Evolutionary conservation across 1,140 invertebrate genomes (phyloP).

Genomic region (Probaryconus sp.): DNA sequence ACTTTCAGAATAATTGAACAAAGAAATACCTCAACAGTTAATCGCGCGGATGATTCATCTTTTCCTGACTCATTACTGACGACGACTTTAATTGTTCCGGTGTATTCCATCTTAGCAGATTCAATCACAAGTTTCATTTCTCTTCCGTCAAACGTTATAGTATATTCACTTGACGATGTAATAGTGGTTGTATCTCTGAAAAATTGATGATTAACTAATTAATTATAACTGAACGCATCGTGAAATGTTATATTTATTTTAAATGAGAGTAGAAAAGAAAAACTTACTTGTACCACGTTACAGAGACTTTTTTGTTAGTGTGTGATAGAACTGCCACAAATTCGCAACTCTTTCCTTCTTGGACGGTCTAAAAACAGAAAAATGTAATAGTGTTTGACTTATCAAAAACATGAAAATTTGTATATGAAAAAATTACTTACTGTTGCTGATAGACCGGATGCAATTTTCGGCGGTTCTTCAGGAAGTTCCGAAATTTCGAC

Average conservation of each 20-base stretch:
- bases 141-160: slow-evolving; percentile 89
- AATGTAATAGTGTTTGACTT: slow-evolving; percentile 37
- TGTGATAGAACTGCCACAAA: slow-evolving; percentile 85
- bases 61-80: slow-evolving; percentile 90
- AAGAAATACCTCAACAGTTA: slow-evolving; percentile 82
- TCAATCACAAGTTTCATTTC: slow-evolving; percentile 86
- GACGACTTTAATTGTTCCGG: slow-evolving; percentile 87
- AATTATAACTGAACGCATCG: slow-evolving; percentile 4
- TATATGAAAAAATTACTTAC: slow-evolving; percentile 74
- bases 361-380: slow-evolving; percentile 80
- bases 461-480: slow-evolving; percentile 84
- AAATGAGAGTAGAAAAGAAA: no score
- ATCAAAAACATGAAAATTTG: no score
- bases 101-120: slow-evolving; percentile 83
- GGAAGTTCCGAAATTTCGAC: slow-evolving; percentile 91
- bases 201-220: neutral
- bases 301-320: slow-evolving; percentile 86
- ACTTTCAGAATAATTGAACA: slow-evolving; percentile 1
- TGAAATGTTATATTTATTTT: no score
- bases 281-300: slow-evolving; percentile 91
- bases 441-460: slow-evolving; percentile 85
- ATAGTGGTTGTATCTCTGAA: slow-evolving; percentile 84
- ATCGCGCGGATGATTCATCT: slow-evolving; percentile 87
- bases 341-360: slow-evolving; percentile 88
- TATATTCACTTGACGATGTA: slow-evolving; percentile 83